phyloP scores from a whole-genome alignment of 2,888 invertebrate species.

The Heliconius ismenius region DNA sequence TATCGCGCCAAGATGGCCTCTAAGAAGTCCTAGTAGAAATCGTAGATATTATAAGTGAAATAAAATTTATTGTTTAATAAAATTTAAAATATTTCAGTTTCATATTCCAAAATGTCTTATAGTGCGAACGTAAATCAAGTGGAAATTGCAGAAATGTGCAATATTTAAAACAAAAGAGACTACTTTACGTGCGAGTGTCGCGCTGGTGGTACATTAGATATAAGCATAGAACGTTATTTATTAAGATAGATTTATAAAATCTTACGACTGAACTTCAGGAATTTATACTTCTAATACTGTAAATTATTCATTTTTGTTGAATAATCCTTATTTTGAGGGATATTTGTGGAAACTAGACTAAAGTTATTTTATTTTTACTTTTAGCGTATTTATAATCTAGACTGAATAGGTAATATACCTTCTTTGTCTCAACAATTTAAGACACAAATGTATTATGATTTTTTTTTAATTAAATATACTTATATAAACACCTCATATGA shows the following conservation, averaged over 20 bases:
- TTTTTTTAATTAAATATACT: background rate
- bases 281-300: constrained; percentile 34
- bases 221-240: constrained; percentile 18
- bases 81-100: constrained; percentile 35
- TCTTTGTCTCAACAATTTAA: background rate
- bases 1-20: background rate
- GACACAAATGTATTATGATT: background rate
- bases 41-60: constrained; percentile 32
- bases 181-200: constrained; percentile 29
- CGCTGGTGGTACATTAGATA: constrained; percentile 19
- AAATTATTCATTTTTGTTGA: constrained; percentile 45
- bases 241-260: constrained; percentile 2
- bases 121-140: constrained; percentile 39
- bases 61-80: constrained; percentile 42
- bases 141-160: constrained; percentile 39
- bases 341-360: background rate
- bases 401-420: background rate
- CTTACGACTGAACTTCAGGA: background rate
- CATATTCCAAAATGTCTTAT: constrained; percentile 41
- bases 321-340: background rate
- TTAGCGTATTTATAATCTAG: background rate
- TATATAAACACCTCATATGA: background rate
- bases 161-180: constrained; percentile 34
- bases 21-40: constrained; percentile 8
- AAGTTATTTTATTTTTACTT: background rate